Percentiles rank a stretch among this genome's conserved stretches.
These are phyloP conservation scores for Gymnocephalus cernua DNA, from an alignment of 2,113 vertebrate species.

Conservation along the genomic window DNA sequence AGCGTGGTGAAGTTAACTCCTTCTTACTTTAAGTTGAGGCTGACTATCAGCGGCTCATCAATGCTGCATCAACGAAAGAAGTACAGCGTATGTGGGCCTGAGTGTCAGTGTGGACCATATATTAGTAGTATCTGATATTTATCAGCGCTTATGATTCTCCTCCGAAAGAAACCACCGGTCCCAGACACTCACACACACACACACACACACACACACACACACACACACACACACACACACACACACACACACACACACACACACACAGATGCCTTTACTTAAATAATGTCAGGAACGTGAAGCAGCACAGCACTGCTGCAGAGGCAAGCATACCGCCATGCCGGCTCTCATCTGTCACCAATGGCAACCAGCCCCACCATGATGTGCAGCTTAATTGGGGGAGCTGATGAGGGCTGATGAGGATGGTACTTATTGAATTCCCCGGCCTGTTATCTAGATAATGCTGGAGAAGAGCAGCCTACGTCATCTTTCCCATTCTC, in stretches of 20 bases:
- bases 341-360: constrained; percentile 73
- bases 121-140: constrained; percentile 25
- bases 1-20: constrained; percentile 32
- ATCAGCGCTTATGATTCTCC: constrained; percentile 23
- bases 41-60: constrained; percentile 27
- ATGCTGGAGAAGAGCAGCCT: constrained; percentile 67
- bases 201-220: neutral
- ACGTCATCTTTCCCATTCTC: constrained; percentile 69
- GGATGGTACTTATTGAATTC: constrained; percentile 80
- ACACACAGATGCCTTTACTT: neutral
- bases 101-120: constrained; percentile 3
- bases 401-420: constrained; percentile 82
- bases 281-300: constrained; percentile 37
- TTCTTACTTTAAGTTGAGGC: constrained; percentile 31
- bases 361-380: constrained; percentile 73
- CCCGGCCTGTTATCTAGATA: constrained; percentile 77
- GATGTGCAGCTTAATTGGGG: constrained; percentile 74
- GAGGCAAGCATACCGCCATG: constrained; percentile 18
- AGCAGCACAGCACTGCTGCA: constrained; percentile 17
- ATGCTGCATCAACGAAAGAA: constrained; percentile 49
- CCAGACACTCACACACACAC: neutral
- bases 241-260: neutral
- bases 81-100: neutral
- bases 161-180: constrained; percentile 29
- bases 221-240: neutral